phyloP scores from a whole-genome alignment of 1,140 invertebrate species.

The Psix sp. region DNA sequence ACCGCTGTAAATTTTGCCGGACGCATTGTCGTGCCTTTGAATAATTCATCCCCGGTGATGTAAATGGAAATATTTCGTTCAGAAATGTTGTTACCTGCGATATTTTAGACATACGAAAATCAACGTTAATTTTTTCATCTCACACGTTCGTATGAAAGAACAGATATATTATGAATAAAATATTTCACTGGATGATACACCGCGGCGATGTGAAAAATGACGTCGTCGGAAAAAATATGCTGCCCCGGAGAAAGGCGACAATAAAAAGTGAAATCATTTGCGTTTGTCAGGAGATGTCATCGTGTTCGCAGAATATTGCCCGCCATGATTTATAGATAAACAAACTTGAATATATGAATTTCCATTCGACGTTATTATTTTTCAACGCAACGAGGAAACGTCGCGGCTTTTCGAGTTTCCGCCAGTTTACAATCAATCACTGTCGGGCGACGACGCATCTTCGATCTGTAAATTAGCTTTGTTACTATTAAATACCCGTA shows the following conservation, averaged over 20 bases:
- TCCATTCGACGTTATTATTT: background rate
- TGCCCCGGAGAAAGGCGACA: too few relatives aligned
- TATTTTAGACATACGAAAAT: constrained; percentile 55
- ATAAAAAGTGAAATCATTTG: too few relatives aligned
- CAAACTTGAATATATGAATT: too few relatives aligned
- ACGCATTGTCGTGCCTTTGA: constrained; percentile 62
- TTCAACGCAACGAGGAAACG: background rate
- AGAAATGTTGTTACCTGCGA: constrained; percentile 50
- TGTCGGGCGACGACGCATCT: constrained; percentile 2
- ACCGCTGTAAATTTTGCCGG: constrained; percentile 60
- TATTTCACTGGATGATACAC: too few relatives aligned
- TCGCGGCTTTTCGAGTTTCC: background rate
- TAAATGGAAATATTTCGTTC: constrained; percentile 62
- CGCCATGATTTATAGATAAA: too few relatives aligned
- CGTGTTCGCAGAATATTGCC: too few relatives aligned
- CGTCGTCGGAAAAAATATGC: too few relatives aligned
- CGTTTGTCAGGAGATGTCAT: too few relatives aligned
- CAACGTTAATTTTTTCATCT: constrained; percentile 35
- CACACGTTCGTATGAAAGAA: constrained; percentile 9
- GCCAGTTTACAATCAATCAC: constrained; percentile 31
- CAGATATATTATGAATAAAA: background rate
- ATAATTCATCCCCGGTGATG: constrained; percentile 60
- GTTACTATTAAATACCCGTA: constrained; percentile 6
- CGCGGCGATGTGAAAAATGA: too few relatives aligned
- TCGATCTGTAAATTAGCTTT: constrained; percentile 4